Conservation (phyloP, 2,888 invertebrate genomes). For the Hylaea fasciaria region DNA sequence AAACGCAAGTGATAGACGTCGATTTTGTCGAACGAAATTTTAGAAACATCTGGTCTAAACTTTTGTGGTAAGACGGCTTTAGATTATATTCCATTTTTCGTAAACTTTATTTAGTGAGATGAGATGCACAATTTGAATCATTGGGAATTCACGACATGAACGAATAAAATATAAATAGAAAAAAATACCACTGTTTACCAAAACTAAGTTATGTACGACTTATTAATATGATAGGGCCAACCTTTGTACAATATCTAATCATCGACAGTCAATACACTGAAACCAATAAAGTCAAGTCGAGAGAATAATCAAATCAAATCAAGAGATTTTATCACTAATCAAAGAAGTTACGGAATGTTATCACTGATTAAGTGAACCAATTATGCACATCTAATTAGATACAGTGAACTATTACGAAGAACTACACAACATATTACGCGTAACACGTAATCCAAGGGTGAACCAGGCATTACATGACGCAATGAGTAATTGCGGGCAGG, state of each 20-base stretch:
- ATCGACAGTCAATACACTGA: constrained; percentile 17
- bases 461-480: constrained; percentile 31
- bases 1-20: too few relatives aligned
- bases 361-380: constrained; percentile 22
- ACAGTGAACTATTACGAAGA: constrained; percentile 25
- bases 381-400: constrained; percentile 39
- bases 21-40: too few relatives aligned
- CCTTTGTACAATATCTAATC: constrained; percentile 18
- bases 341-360: constrained; percentile 9
- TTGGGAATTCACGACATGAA: constrained; percentile 7
- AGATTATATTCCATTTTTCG: too few relatives aligned
- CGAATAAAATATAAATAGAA: constrained; percentile 14
- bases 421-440: constrained; percentile 40
- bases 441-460: constrained; percentile 44
- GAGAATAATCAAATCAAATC: too few relatives aligned
- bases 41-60: too few relatives aligned
- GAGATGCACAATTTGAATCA: neutral
- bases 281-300: constrained; percentile 21
- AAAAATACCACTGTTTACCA: constrained; percentile 4
- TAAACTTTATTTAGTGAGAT: too few relatives aligned
- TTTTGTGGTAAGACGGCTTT: too few relatives aligned
- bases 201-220: constrained; percentile 10
- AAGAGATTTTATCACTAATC: constrained; percentile 19
- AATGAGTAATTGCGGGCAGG: constrained; percentile 44
- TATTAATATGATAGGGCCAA: constrained; percentile 1